Percentiles rank a stretch among this genome's conserved stretches.
phyloP scores from a whole-genome alignment of 2,113 vertebrate species.

The Nycticorax nycticorax region DNA sequence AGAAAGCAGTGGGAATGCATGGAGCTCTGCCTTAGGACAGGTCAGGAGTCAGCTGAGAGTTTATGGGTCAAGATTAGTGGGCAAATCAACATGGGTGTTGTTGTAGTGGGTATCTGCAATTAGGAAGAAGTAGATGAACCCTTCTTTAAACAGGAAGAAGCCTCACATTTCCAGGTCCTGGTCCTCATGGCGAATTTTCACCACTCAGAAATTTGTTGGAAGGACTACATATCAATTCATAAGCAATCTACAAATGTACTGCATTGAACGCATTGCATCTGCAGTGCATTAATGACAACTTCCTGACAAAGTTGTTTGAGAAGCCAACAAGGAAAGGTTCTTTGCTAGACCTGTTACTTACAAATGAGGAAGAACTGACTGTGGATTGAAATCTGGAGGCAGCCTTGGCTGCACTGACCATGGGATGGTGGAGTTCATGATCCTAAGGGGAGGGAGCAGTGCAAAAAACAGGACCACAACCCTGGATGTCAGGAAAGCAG shows the following conservation, averaged over 20 bases:
- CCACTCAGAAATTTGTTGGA: neutral
- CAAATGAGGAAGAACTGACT: neutral
- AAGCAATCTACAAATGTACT: neutral
- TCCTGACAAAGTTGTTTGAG: neutral
- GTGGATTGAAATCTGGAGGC: neutral
- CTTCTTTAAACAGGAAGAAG: neutral
- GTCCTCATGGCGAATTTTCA: neutral
- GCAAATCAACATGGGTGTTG: neutral
- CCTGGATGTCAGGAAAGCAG: neutral
- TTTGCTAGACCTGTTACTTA: neutral
- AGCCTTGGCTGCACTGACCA: neutral
- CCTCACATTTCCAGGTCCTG: neutral
- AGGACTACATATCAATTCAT: accelerated
- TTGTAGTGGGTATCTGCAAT: neutral
- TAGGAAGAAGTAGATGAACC: neutral
- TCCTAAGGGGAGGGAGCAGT: neutral
- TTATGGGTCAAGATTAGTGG: neutral
- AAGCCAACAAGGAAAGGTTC: neutral
- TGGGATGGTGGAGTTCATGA: neutral
- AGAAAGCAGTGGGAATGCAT: neutral
- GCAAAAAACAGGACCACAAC: neutral
- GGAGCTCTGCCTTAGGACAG: neutral
- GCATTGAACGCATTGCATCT: neutral
- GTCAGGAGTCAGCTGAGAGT: neutral
- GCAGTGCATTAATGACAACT: neutral